Conservation (phyloP, 2,888 invertebrate genomes). For the Volucella inanis region DNA sequence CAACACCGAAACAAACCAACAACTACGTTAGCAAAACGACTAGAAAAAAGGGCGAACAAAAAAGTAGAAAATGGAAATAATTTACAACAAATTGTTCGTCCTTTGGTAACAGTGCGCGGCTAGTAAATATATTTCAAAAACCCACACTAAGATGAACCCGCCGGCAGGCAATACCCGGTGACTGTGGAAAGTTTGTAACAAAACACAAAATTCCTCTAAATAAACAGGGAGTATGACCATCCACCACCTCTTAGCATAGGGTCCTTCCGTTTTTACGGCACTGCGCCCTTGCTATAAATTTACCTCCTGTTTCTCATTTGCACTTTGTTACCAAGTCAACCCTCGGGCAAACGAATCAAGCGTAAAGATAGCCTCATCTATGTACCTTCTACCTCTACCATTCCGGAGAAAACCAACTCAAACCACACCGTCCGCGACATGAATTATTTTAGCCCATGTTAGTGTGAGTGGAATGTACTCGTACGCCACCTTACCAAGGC, state of each 20-base stretch:
- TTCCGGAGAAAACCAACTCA: background rate
- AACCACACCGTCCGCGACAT: constrained; percentile 39
- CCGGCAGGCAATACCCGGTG: background rate
- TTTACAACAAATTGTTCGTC: constrained; percentile 54
- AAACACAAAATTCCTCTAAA: constrained; percentile 59
- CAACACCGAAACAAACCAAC: background rate
- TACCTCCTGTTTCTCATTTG: constrained; percentile 65
- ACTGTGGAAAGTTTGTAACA: constrained; percentile 45
- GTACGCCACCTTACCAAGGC: constrained; percentile 32
- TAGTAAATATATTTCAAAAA: constrained; percentile 4
- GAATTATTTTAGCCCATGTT: constrained; percentile 48
- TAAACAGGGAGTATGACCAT: constrained; percentile 41
- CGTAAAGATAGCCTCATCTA: constrained; percentile 55
- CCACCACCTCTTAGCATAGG: background rate
- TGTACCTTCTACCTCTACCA: background rate
- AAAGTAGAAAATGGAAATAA: constrained; percentile 42
- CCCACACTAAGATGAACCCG: background rate
- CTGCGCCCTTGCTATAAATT: constrained; percentile 52
- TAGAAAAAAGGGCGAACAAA: constrained; percentile 20
- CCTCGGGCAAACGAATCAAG: constrained; percentile 69
- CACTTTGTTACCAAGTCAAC: constrained; percentile 73
- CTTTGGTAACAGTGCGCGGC: background rate
- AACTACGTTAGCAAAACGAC: background rate
- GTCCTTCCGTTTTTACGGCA: background rate
- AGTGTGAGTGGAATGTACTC: constrained; percentile 10